These are phyloP conservation scores for Gymnodraco acuticeps DNA, from an alignment of 2,797 vertebrate species.

Conservation along the genomic window DNA sequence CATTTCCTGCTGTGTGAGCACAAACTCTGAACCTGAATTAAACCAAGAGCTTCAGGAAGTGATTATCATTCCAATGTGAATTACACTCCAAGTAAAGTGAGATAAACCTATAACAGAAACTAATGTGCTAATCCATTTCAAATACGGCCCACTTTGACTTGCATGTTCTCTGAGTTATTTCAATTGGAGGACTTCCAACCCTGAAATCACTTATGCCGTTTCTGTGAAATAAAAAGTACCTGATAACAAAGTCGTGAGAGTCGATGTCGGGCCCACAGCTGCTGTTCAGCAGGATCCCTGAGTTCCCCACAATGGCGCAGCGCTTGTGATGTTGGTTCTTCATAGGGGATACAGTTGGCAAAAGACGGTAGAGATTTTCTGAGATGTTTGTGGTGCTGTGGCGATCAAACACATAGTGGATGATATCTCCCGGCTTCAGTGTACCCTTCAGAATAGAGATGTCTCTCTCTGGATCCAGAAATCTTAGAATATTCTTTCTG, in stretches of 20 bases:
- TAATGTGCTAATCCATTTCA: slow-evolving; percentile 44
- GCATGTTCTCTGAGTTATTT: slow-evolving; percentile 25
- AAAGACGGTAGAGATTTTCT: slow-evolving; percentile 92
- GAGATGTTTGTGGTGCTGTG: slow-evolving; percentile 97
- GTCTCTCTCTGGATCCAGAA: slow-evolving; percentile 95
- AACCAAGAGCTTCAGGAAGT: not conserved
- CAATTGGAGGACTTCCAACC: slow-evolving; percentile 13
- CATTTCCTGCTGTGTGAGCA: slow-evolving; percentile 41
- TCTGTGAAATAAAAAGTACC: slow-evolving; percentile 77
- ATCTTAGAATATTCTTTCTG: slow-evolving; percentile 95
- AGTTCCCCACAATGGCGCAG: slow-evolving; percentile 97
- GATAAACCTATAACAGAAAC: slow-evolving; percentile 41
- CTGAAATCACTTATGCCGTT: slow-evolving; percentile 7
- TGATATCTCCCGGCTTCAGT: slow-evolving; percentile 92
- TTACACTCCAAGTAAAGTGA: slow-evolving; percentile 25
- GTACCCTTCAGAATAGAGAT: slow-evolving; percentile 97
- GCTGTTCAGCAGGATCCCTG: slow-evolving; percentile 94
- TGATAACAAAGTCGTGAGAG: slow-evolving; percentile 93
- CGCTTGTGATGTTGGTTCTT: slow-evolving; percentile 92
- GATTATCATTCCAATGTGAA: slow-evolving; percentile 28
- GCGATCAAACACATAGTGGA: slow-evolving; percentile 96
- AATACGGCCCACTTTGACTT: slow-evolving; percentile 20
- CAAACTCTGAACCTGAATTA: slow-evolving; percentile 20
- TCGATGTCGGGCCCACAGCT: slow-evolving; percentile 95
- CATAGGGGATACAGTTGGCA: slow-evolving; percentile 92